Base-by-base conservation (phyloP, 2,113 vertebrate species). In the Clinocottus analis region DNA sequence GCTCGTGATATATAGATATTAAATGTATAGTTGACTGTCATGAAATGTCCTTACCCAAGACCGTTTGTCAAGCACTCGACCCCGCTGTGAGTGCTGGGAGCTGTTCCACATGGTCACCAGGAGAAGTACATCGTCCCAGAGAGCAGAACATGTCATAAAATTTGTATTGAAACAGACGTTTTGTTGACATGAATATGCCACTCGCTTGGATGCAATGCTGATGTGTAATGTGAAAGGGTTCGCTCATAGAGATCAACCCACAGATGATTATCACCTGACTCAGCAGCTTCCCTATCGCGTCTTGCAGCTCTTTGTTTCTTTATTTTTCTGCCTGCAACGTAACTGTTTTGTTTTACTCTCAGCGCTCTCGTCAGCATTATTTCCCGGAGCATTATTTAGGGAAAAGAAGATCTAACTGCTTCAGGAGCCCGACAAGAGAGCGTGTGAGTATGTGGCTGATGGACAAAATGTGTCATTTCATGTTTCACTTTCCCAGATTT, bases 1-100 rank as follows among this genome's bases (percentile, higher is more conserved):
- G 63, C 56, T 73, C 5, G 25, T 85, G 78, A 88, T 81, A 64
- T 79, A 89, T 70, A 74, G 73, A 82, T 83, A 83, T 31, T 86
- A 87, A 83, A 88, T 77, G 35, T 80, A 58, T 13, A n/a, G 77
- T 59, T 72, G 53, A 77, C 68, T 68, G 45, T 77, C 49, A 71
- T 76, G 87, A 70, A 87, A 84, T 63, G 43, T 75, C 56, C 37
- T 69, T 7, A 49, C 60, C 23, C 0, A 0, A 68, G 56, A 61
- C 64, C 62, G 72, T 92, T 85, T 89, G 53, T 88, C 76, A 83
- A 62, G 14, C 6, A 2, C 45, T 79, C 49, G 35, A 65, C 41
- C 61, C 31, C 55, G 63, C 17, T 73, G 49, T 27, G 47, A 47
- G 56, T 5, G 73, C 61, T 67, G 29, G 68, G 45, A 63, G 62